Base-by-base conservation (phyloP, 1,140 invertebrate species). In the Zaprionus davidi region DNA sequence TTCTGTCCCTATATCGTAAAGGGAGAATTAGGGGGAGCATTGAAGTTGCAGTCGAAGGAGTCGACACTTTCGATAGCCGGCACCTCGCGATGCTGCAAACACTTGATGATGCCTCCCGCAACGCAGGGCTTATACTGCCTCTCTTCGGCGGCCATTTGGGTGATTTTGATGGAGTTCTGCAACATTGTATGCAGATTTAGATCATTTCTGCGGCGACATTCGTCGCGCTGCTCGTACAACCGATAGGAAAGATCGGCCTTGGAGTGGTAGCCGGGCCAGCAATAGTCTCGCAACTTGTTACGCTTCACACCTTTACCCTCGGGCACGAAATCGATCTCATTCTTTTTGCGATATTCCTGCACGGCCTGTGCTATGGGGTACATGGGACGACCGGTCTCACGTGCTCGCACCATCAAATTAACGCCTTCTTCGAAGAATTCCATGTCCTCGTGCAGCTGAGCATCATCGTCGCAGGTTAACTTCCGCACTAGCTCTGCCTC, bases 261-360 rank as follows among this genome's bases (percentile, higher is more conserved):
- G 31, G 78, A 69, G 20, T 31, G 46, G 31, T 24, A 88, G 1
- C 81, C 81, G 0, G 84, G 84, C 84, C 81, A 88, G 71, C 84
- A 88, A 44, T 55, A 63, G 41, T 88, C 84, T 1, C 84, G 49
- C 1, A 81, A 12, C 5, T 44, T 36, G 17, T 70, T 80, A 1
- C 83, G 36, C 20, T 58, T 73, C 26, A 88, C 74, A 15, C 73
- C n/a, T 6, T 63, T 63, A 11, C 71, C 53, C 64, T 80, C 73
- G 12, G 71, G 78, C 20, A 24, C 58, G 53, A 81, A 51, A 5
- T 78, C 84, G 9, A 87, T 68, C 22, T 76, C 51, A 41, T 87
- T 78, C 7, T 73, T 7, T 9, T 58, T 58, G 24, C 65, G 51
- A 41, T 88, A 87, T 0, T n/a, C 15, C 6, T 78, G 38, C 9